Base-by-base conservation (phyloP, 2,113 vertebrate genomes). In the Lutjanus erythropterus region DNA sequence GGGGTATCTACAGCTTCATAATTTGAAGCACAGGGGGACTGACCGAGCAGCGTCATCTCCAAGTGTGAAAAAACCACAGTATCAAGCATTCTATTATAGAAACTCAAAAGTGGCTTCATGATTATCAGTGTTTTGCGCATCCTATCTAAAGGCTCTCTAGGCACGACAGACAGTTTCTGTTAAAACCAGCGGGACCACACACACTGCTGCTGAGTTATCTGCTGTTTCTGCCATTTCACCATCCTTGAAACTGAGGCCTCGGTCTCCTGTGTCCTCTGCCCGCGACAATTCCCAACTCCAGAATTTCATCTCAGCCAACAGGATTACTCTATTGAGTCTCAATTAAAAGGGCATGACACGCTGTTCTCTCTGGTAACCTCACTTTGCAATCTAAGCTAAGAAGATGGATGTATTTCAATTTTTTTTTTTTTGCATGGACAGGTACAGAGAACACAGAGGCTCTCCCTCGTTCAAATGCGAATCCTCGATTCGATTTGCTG, bases 401-500 rank as follows among this genome's bases (percentile, higher is more conserved):
- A 19, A 31, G n/a, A 66, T 29, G 47, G 50, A 62, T 61, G 14
- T 41, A 18, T 55, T 61, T 79, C 31, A 6, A 46, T 69, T 19
- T 66, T n/a, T n/a, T n/a, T n/a, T n/a, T n/a, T n/a, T n/a, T n/a
- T n/a, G n/a, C n/a, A n/a, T 16, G 16, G 37, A 47, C 25, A 46
- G 35, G 29, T 74, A 59, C 42, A 3, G 1, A 19, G 52, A 66
- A 49, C 29, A 27, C 6, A 47, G 41, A 29, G 9, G 27, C 27
- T 27, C 41, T 37, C 25, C 29, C 31, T 59, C 49, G 44, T 79
- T 79, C 27, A 59, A 71, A 81, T 49, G 31, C 33, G 44, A 66
- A 83, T 41, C n/a, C 69, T 52, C 11, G 25, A 62, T 88, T 78
- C 65, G 46, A 79, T 61, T 60, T 42, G 52, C 56, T 23, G 50